A percentile compares a stretch with the other conserved stretches of the same genome.
Evolutionary conservation across 1,140 invertebrate species (phyloP).

Genomic region (Musca domestica): DNA sequence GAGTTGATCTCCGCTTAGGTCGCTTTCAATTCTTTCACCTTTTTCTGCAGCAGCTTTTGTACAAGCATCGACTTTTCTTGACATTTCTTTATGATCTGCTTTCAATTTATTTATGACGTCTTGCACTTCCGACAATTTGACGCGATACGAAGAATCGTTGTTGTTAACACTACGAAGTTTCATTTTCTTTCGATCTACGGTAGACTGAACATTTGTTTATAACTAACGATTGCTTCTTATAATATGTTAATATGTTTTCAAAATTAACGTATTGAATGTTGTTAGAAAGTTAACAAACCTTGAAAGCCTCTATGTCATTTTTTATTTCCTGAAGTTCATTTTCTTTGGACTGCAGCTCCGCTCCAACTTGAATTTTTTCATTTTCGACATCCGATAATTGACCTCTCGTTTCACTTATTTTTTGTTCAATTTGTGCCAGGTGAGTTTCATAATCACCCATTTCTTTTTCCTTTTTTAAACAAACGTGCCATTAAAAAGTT

Average conservation of each 20-base stretch:
- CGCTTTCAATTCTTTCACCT: conserved; percentile 36
- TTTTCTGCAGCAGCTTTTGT: conserved; percentile 26
- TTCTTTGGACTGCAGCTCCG: conserved; percentile 10
- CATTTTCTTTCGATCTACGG: not conserved
- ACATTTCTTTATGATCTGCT: not conserved
- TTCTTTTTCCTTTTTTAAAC: conserved; percentile 35
- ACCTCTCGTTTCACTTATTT: conserved; percentile 4
- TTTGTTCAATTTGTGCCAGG: conserved; percentile 31
- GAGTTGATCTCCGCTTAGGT: conserved; percentile 30
- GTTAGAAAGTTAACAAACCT: not conserved
- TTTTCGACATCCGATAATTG: not conserved
- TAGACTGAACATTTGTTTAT: not conserved
- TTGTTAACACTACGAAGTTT: not conserved
- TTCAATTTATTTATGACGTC: not conserved
- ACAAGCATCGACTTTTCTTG: not conserved
- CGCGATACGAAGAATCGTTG: not conserved
- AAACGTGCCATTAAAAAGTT: not conserved
- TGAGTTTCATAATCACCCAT: conserved; percentile 37
- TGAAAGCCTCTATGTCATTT: conserved; percentile 11
- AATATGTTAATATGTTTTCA: not conserved
- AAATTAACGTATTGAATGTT: not conserved
- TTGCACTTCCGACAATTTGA: conserved; percentile 25
- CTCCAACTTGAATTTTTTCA: conserved; percentile 18
- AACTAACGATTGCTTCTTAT: not conserved
- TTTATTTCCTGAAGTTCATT: conserved; percentile 4